Percentiles rank a stretch among this genome's conserved stretches.
Evolutionary conservation across 2,797 vertebrate species (phyloP).

Genomic region (Squalus acanthias): DNA sequence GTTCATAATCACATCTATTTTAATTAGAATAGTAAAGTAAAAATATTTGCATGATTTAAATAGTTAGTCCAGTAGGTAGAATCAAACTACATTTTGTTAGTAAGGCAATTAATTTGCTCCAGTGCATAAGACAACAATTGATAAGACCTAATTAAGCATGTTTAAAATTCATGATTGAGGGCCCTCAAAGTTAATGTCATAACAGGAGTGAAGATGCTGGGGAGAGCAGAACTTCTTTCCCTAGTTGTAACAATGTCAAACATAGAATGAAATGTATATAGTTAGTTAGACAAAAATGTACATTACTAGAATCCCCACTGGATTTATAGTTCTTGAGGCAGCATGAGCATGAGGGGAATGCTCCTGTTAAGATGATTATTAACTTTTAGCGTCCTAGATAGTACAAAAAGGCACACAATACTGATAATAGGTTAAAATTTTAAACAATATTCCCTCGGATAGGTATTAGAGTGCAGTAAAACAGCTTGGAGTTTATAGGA

Average conservation of each 20-base stretch:
- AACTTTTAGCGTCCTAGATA: background rate
- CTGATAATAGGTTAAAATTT: background rate
- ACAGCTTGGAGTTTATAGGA: background rate
- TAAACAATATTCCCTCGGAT: background rate
- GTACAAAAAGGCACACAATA: conserved; percentile 29
- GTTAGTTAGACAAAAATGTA: background rate
- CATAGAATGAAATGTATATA: background rate
- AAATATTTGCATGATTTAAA: background rate
- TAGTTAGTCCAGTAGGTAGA: background rate
- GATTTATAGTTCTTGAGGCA: conserved; percentile 4
- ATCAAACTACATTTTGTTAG: background rate
- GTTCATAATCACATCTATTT: background rate
- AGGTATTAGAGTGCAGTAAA: background rate
- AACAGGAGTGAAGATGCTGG: background rate
- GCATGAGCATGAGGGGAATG: background rate
- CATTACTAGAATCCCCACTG: background rate
- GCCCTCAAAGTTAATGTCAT: background rate
- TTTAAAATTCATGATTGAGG: conserved; percentile 2
- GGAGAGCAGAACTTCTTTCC: background rate
- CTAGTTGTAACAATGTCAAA: background rate
- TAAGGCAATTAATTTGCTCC: conserved; percentile 28
- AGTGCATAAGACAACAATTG: conserved; percentile 9
- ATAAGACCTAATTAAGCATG: background rate
- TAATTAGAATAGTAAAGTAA: background rate
- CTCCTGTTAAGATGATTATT: background rate